Evolutionary conservation across 1,140 invertebrate species (phyloP).

Genomic region (Bilobella aurantiaca): DNA sequence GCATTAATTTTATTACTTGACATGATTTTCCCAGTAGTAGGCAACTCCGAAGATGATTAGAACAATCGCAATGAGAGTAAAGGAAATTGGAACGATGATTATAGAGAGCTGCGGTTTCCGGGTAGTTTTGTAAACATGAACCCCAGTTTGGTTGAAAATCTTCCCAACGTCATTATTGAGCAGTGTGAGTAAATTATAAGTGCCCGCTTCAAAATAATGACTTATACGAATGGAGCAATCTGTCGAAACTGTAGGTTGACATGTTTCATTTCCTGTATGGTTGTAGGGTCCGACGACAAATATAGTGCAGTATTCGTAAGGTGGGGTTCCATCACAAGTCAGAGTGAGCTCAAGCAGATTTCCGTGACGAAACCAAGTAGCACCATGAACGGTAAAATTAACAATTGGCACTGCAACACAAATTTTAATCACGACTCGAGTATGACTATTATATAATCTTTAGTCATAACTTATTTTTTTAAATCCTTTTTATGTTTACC

Average conservation of each 20-base stretch:
- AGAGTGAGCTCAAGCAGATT: slow-evolving; percentile 59
- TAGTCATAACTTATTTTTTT: background rate
- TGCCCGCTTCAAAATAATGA: slow-evolving; percentile 54
- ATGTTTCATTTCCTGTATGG: slow-evolving; percentile 53
- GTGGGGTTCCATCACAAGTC: slow-evolving; percentile 57
- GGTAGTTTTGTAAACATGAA: slow-evolving; percentile 49
- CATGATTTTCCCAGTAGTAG: slow-evolving; percentile 46
- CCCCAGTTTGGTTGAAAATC: slow-evolving; percentile 53
- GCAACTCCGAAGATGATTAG: slow-evolving; percentile 72
- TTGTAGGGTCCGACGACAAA: slow-evolving; percentile 58
- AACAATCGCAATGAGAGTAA: slow-evolving; percentile 63
- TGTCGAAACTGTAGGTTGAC: slow-evolving; percentile 26
- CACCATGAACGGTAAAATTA: slow-evolving; percentile 28
- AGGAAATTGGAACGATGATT: slow-evolving; percentile 69
- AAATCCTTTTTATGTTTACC: too few relatives aligned
- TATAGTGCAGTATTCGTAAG: slow-evolving; percentile 49
- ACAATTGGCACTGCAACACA: slow-evolving; percentile 26
- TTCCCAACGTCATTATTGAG: slow-evolving; percentile 61
- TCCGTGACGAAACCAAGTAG: slow-evolving; percentile 58
- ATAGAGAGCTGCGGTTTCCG: slow-evolving; percentile 68
- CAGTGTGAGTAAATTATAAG: slow-evolving; percentile 61
- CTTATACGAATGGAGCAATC: slow-evolving; percentile 52
- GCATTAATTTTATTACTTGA: slow-evolving; percentile 11
- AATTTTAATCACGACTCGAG: background rate
- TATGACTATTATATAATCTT: background rate